Evolutionary conservation across 2,888 invertebrate genomes (phyloP).

Genomic region (Atethmia centrago): DNA sequence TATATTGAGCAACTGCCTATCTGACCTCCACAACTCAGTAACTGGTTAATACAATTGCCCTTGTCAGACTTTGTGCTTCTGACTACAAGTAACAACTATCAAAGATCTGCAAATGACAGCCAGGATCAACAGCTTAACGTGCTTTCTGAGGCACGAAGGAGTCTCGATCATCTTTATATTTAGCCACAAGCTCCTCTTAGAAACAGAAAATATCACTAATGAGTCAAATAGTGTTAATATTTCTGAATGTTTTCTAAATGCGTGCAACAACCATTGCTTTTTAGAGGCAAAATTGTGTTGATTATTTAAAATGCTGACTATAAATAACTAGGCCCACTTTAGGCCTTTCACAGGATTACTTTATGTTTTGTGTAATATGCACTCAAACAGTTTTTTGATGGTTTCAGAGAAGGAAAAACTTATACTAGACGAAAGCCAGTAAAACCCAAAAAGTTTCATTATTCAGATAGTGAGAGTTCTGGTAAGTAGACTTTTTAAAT

Average conservation of each 20-base stretch:
- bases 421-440: slow-evolving; percentile 70
- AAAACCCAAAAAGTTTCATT: slow-evolving; percentile 73
- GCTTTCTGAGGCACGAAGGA: no score
- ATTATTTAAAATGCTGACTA: background rate
- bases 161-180: no score
- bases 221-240: background rate
- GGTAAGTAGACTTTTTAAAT: slow-evolving; percentile 68
- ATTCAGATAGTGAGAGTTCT: slow-evolving; percentile 72
- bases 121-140: no score
- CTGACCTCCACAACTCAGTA: no score
- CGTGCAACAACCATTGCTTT: background rate
- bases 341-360: background rate
- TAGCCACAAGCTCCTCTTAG: no score
- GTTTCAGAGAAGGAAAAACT: slow-evolving; percentile 73
- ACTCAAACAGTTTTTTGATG: background rate
- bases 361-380: background rate
- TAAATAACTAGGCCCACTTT: background rate
- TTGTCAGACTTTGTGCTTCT: no score
- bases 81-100: no score
- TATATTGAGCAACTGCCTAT: no score
- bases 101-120: no score
- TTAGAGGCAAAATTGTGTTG: background rate
- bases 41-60: no score
- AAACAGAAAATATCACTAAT: no score
- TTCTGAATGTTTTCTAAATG: background rate